Evolutionary conservation across 2,888 invertebrate species (phyloP), one percentile per base, ranked within the genome.

Genomic region (Meiosimyza decipiens): DNA sequence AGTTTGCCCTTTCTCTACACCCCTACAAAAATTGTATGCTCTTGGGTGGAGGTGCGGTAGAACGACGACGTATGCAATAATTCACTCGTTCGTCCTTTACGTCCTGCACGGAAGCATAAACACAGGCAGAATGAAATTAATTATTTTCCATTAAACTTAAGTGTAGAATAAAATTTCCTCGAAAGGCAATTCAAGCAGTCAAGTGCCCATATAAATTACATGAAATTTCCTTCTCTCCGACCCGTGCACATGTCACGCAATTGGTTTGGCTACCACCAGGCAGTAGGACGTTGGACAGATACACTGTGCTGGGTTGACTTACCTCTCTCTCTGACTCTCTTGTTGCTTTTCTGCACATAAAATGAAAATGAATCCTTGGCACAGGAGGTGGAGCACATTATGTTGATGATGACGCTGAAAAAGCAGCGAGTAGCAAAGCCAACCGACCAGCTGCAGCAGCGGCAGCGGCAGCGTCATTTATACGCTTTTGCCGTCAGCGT

Each of bases 161-260:
- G 86, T 85, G 85, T 83, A 83, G 83, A 83, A 84, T 84, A 86
- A 86, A 86, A 84, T 79, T 81, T 83, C 81, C 84, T 83, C 81
- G 81, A 82, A 84, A 85, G 85, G 85, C 87, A 87, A 87, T 87
- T 87, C 87, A 84, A 84, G 83, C 86, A 86, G 86, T 86, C 87
- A 87, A 87, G 86, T 87, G 86, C 85, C 86, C 86, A 85, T 85
- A 87, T 87, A 87, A 87, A 87, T 87, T 87, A 86, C 85, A 85
- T 85, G 83, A 85, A 85, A 84, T 85, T 40, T 40, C 40, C 40
- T 40, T 40, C 9, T 9, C 40, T 40, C 40, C 40, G 9, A 40
- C 40, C 40, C 40, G 40, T 40, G 40, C 40, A 40, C 6, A 40
- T 40, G 40, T 40, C 40, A 9, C 40, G 40, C 40, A 6, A 9